Evolutionary conservation across 2,888 invertebrate species (phyloP).

Genomic region (Brenthis ino): DNA sequence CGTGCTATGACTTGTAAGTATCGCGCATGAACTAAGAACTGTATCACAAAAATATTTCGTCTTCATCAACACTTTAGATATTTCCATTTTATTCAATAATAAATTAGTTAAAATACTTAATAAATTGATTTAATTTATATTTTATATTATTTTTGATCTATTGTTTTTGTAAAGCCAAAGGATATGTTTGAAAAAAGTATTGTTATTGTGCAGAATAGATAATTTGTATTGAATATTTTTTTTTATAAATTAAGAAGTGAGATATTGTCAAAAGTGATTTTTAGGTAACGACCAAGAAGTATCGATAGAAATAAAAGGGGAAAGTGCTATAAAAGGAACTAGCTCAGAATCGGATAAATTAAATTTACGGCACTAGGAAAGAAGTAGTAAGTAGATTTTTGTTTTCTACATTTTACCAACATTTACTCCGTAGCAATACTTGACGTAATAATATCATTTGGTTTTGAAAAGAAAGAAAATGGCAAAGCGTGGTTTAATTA

Average conservation of each 20-base stretch:
- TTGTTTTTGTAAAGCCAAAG: background rate
- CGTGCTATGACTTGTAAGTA: slow-evolving; percentile 26
- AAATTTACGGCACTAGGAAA: no score
- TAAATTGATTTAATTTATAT: slow-evolving; percentile 1
- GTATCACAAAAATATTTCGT: slow-evolving; percentile 20
- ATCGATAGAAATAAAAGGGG: background rate
- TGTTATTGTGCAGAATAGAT: slow-evolving; percentile 1
- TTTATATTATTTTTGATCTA: slow-evolving; percentile 4
- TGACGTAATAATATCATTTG: no score
- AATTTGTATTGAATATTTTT: background rate
- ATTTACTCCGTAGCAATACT: no score
- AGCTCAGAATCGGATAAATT: no score
- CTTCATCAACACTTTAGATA: background rate
- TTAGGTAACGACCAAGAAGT: background rate
- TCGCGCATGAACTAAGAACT: slow-evolving; percentile 18
- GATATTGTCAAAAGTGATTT: no score
- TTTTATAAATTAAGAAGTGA: background rate
- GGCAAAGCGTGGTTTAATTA: no score
- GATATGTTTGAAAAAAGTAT: background rate
- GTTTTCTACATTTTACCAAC: no score
- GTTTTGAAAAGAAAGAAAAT: no score
- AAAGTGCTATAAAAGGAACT: no score
- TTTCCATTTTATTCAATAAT: background rate
- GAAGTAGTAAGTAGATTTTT: no score
- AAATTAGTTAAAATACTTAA: background rate